These are phyloP conservation scores for Brachypteracias leptosomus DNA, from an alignment of 2,113 vertebrate species.

Conservation along the genomic window DNA sequence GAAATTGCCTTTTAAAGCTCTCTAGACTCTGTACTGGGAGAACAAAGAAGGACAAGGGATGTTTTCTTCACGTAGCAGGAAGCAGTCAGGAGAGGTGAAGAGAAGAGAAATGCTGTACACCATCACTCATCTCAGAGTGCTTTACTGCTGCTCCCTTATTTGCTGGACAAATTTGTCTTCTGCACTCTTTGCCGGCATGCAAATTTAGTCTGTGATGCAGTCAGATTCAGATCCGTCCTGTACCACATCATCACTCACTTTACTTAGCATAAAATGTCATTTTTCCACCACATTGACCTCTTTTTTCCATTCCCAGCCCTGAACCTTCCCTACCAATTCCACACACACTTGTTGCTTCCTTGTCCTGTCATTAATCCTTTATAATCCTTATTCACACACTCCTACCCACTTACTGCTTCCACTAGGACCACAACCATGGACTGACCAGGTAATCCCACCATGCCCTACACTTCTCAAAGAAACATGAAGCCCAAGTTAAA, in stretches of 20 bases:
- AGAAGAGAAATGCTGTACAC: not conserved
- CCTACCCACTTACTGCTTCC: not conserved
- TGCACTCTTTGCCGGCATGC: not conserved
- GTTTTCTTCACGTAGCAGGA: not conserved
- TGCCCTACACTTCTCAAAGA: not conserved
- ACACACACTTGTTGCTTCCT: not conserved
- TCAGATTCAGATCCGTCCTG: not conserved
- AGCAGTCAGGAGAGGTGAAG: not conserved
- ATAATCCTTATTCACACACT: not conserved
- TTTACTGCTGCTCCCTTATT: not conserved
- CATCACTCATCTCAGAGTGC: not conserved
- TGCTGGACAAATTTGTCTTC: not conserved
- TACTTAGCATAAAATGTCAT: not conserved
- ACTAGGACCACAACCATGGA: not conserved
- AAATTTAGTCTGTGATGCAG: not conserved
- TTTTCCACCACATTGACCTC: not conserved
- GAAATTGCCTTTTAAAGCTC: not conserved
- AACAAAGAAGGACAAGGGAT: not conserved
- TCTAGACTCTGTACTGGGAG: not conserved
- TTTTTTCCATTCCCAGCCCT: not conserved
- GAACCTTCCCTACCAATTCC: not conserved
- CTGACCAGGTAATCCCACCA: not conserved
- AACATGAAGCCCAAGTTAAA: not conserved
- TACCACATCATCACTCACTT: not conserved
- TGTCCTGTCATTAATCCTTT: not conserved